phyloP scores from a whole-genome alignment of 1,140 invertebrate genomes.

The Andricus grossulariae region DNA sequence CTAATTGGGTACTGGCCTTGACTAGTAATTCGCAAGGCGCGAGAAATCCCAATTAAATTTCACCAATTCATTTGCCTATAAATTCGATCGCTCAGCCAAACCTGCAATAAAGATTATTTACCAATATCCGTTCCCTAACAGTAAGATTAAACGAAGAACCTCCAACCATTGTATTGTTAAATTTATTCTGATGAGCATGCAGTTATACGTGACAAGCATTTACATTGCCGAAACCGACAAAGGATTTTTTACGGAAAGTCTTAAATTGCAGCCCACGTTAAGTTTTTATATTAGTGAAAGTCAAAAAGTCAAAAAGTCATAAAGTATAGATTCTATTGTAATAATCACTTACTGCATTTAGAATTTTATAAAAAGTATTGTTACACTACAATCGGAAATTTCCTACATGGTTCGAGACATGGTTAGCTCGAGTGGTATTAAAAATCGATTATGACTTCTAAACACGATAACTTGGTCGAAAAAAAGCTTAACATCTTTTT shows the following conservation, averaged over 20 bases:
- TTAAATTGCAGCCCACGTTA: no score
- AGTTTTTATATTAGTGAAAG: no score
- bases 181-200: not conserved
- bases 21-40: slow-evolving; percentile 4
- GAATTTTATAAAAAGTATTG: no score
- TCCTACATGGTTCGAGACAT: no score
- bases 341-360: no score
- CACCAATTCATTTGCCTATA: slow-evolving; percentile 1
- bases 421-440: no score
- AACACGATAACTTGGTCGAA: no score
- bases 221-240: not conserved
- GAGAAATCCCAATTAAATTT: slow-evolving; percentile 18
- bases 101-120: not conserved
- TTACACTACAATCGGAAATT: no score
- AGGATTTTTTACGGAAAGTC: not conserved
- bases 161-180: not conserved
- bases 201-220: slow-evolving; percentile 10
- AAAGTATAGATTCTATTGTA: no score
- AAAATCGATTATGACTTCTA: no score
- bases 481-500: no score
- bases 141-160: not conserved
- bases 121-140: not conserved
- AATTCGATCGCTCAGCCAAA: not conserved
- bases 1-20: not conserved
- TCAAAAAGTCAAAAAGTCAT: no score